Conservation (phyloP, 2,888 invertebrate genomes). For the Pocota personata region DNA sequence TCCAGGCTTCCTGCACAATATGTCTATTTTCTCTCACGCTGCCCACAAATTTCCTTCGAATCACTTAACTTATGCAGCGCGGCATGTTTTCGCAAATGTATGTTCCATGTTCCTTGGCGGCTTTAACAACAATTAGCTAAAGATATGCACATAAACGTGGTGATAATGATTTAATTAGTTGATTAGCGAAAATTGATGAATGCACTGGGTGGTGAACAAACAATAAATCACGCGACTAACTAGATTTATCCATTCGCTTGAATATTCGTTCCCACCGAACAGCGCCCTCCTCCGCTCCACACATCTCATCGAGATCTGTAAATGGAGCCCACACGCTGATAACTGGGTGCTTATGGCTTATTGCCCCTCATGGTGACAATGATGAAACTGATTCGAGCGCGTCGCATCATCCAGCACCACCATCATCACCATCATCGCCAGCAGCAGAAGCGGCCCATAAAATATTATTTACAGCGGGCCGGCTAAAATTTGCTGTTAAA, state of each 20-base stretch:
- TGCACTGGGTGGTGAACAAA: slow-evolving; percentile 50
- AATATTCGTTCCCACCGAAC: not conserved
- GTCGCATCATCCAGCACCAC: slow-evolving; percentile 21
- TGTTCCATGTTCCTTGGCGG: slow-evolving; percentile 55
- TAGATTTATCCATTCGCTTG: slow-evolving; percentile 38
- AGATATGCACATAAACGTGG: slow-evolving; percentile 64
- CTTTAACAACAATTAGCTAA: slow-evolving; percentile 61
- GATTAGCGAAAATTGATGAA: slow-evolving; percentile 67
- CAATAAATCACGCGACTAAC: slow-evolving; percentile 65
- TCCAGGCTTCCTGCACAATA: not conserved
- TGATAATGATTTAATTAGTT: slow-evolving; percentile 73
- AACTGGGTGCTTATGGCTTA: slow-evolving; percentile 59
- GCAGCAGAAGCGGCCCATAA: slow-evolving; percentile 64
- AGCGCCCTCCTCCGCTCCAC: slow-evolving; percentile 15
- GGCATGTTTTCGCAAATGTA: slow-evolving; percentile 67
- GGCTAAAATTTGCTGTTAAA: slow-evolving; percentile 60
- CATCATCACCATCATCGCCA: slow-evolving; percentile 29
- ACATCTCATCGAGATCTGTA: slow-evolving; percentile 49
- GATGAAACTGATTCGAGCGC: slow-evolving; percentile 54
- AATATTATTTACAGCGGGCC: slow-evolving; percentile 65
- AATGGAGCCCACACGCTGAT: slow-evolving; percentile 65
- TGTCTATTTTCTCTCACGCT: slow-evolving; percentile 36
- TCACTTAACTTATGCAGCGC: slow-evolving; percentile 32
- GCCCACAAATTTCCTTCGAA: slow-evolving; percentile 57
- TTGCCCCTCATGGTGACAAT: slow-evolving; percentile 62